Percentiles rank a stretch among this genome's conserved stretches.
Evolutionary conservation across 92 coral and sea anemone genomes (phyloP).

Genomic region (Epizoanthus fatuus): DNA sequence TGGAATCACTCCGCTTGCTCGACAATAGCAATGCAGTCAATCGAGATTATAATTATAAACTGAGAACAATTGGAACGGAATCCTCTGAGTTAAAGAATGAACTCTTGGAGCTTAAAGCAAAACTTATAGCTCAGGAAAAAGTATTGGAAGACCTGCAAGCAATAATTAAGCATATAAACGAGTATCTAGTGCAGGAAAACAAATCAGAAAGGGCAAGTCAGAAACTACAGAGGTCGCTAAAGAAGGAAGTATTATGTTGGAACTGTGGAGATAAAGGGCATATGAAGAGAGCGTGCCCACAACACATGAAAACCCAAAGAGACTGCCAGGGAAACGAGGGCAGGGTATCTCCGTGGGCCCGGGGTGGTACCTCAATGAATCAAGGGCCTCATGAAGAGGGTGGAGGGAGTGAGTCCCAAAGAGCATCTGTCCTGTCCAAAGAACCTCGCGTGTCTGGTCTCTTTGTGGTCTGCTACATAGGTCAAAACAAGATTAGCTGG

Average conservation of each 20-base stretch:
- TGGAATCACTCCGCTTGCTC: constrained; percentile 43
- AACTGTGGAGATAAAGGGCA: background rate
- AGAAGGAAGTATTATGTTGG: background rate
- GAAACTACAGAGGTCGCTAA: constrained; percentile 7
- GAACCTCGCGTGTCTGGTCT: constrained; percentile 18
- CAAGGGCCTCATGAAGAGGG: constrained; percentile 3
- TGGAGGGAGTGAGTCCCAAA: background rate
- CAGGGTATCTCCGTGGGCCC: constrained; percentile 18
- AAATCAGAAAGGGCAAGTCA: background rate
- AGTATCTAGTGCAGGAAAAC: background rate
- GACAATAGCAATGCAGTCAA: constrained; percentile 31
- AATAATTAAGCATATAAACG: constrained; percentile 18
- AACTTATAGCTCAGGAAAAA: background rate
- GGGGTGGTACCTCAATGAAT: constrained; percentile 8
- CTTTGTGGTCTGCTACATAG: background rate
- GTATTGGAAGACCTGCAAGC: constrained; percentile 25
- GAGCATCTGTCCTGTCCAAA: too few relatives aligned
- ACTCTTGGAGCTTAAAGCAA: constrained; percentile 7
- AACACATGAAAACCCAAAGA: background rate
- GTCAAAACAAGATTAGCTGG: constrained; percentile 40
- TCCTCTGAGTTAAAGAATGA: constrained; percentile 6
- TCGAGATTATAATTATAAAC: constrained; percentile 9
- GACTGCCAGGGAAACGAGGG: constrained; percentile 11
- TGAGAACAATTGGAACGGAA: constrained; percentile 27
- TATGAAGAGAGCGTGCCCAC: background rate